Evolutionary conservation across 2,113 vertebrate species (phyloP).

Genomic region (Ptyas mucosa): DNA sequence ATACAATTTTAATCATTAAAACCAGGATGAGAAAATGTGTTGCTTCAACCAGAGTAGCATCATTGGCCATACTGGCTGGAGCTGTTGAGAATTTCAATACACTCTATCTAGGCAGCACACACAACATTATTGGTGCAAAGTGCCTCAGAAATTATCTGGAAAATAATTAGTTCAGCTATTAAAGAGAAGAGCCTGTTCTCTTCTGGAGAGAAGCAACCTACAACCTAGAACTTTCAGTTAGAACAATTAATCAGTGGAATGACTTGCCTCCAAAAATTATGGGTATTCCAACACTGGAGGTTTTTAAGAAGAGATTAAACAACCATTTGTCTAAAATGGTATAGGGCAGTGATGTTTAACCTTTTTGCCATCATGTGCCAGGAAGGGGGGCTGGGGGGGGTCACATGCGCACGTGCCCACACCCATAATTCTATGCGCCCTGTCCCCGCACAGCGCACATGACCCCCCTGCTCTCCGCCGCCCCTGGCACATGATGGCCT

Average conservation of each 20-base stretch:
- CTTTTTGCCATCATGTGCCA: no score
- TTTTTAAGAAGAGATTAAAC: background rate
- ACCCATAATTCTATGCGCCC: no score
- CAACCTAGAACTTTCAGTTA: background rate
- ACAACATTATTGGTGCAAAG: background rate
- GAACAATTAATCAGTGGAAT: background rate
- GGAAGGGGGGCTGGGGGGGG: no score
- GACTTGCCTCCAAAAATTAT: background rate
- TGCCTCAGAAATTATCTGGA: conserved; percentile 40
- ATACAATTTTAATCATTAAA: background rate
- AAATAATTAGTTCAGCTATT: conserved; percentile 27
- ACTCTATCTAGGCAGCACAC: background rate
- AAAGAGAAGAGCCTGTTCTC: conserved; percentile 37
- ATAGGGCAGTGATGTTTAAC: no score
- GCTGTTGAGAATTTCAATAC: background rate
- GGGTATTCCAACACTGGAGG: background rate
- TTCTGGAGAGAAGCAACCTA: conserved; percentile 10
- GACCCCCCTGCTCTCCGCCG: no score
- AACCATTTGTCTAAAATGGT: background rate
- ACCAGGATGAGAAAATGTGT: background rate
- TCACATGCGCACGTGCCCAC: no score
- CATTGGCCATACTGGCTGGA: background rate
- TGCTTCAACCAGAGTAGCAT: background rate
- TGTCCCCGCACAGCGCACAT: no score
- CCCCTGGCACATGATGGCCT: no score